Evolutionary conservation across 2,113 vertebrate species (phyloP), one percentile per base, ranked within the genome.

Genomic region (Seriola aureovittata): DNA sequence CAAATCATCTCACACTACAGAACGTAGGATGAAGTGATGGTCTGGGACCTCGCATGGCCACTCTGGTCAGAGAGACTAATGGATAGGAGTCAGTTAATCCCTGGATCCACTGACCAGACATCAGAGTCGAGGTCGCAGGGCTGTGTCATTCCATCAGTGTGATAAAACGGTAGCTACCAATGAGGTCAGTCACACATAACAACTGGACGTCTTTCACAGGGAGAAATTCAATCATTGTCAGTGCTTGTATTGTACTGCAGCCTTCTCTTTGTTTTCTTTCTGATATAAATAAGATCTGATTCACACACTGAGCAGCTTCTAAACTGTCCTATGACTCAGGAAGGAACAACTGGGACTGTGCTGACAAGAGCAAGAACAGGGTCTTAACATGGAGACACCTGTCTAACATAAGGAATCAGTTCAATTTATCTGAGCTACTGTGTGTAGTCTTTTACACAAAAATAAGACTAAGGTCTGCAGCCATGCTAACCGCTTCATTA

Each of bases 31-130:
- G 84, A 46, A 84, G 84, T 71, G 74, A 60, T 71, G 65, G 40
- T 76, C 66, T 50, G 57, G 16, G 80, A 75, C 46, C 29, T 46
- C 32, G 8, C 34, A 29, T 8, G 71, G 40, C 21, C 75, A 36
- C 52, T 78, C 65, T 8, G 46, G 68, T 87, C 87, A 78, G 48
- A 64, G 21, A 57, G 64, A 65, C 88, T 89, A 91, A 93, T 91
- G 78, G 87, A 88, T 19, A 69, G 54, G 66, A 71, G 71, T 82
- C 75, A 21, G 11, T 52, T 66, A 9, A 67, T 58, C 57, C 64
- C 55, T 86, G 62, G 54, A 54, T 62, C 55, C 38, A 38, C 50
- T 55, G 80, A 85, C 58, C 63, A 34, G 40, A 25, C 40, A 21
- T 21, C 59, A 25, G 44, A 68, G 67, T 67, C 17, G 32, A 73